Evolutionary conservation across 2,797 vertebrate species (phyloP), one percentile per base, ranked within the genome.

Genomic region (Scyliorhinus canicula): DNA sequence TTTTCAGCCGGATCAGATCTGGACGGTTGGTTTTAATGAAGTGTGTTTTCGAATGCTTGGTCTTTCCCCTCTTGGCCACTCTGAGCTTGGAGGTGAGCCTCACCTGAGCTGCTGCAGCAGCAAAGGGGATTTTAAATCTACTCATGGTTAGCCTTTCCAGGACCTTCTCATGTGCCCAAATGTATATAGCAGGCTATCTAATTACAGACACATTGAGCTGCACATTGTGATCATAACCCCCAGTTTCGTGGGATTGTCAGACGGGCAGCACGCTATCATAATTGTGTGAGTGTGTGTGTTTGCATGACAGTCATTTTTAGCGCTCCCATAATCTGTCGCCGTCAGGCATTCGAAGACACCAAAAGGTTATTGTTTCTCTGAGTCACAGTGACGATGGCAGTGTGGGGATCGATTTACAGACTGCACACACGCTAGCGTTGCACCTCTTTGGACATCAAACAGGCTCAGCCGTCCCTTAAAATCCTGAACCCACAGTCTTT

Each of bases 371-470:
- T 96, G 79, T 95, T 96, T 96, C 28, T 4, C 55, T 95, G 95
- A 95, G 96, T 85, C 96, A 96, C 96, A 95, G 96, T 96, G 97
- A 95, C 44, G 57, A 97, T 96, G 96, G 97, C 96, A 84, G 95
- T 95, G 95, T 96, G 95, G 95, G 96, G 97, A 97, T 98, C 96
- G 67, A 95, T 96, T 98, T 98, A 96, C 97, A 96, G 96, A 97
- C 97, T 96, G 95, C 97, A 97, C 97, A 97, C 97, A 98, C 97
- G 97, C 97, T 95, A 96, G 96, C 97, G 97, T 98, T n/a, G 96
- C 97, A 97, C 96, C 60, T 40, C 88, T 63, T 8, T 26, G n/a
- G 19, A 91, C 88, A 91, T 91, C 88, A 91, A 91, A 63, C 35
- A 88, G 55, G 35, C 5, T 57, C 85, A 19, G 14, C 55, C 28